Evolutionary conservation across 1,140 invertebrate species (phyloP), one percentile per base, ranked within the genome.

Genomic region (Ladona fulva): DNA sequence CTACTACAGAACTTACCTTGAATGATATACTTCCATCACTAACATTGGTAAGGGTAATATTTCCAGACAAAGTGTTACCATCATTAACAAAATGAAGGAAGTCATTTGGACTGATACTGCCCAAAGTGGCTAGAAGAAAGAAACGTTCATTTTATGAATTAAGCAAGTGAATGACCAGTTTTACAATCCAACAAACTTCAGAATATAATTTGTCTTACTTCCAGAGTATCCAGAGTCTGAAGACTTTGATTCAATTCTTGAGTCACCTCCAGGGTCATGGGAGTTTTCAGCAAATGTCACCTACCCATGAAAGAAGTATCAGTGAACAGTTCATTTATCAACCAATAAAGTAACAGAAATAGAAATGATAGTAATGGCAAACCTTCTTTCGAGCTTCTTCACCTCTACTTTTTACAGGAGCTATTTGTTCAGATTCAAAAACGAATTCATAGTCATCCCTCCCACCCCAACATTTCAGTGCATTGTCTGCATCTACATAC

Each of bases 381-480:
- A 89, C 88, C 85, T 88, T 90, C 83, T 87, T 89, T 80, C 85
- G 88, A 78, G 83, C 83, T 11, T 82, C 81, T 73, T 82, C 82
- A 25, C 59, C 42, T 77, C 78, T 80, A 76, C 87, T 86, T 12
- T 83, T 81, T n/a, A 84, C 82, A 0, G 79, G 77, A 25, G 75
- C 11, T 75, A 77, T 11, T 75, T 82, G 83, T 84, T 92, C 93
- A 0, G 92, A 85, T 73, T 90, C 84, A 85, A 95, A 95, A 77
- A 86, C 86, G 82, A 91, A 95, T 11, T 84, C 85, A 82, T 93
- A 95, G 80, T 90, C 86, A 83, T 92, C 94, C n/a, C 87, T 89
- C 22, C 96, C 96, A 42, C 96, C 96, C 95, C 96, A 97, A 81
- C 88, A 90, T 80, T 86, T 88, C 25, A 95, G 86, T 24, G 92